Percentiles rank a stretch among this genome's conserved stretches.
Evolutionary conservation across 2,888 invertebrate species (phyloP).

Genomic region (Belgica antarctica): DNA sequence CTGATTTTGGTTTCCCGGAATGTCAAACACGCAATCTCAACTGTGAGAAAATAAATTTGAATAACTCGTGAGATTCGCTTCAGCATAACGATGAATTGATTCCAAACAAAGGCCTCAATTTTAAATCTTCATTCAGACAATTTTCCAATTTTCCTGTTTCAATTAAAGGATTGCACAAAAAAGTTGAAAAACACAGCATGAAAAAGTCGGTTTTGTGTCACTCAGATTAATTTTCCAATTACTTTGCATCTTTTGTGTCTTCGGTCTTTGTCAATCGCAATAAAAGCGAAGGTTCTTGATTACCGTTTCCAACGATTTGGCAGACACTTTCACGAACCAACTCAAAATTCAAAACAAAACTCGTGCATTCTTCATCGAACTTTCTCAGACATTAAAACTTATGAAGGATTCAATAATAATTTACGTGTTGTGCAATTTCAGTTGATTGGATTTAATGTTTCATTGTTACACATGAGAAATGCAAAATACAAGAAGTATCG

Average conservation of each 20-base stretch:
- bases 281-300: neutral
- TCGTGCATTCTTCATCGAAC: neutral
- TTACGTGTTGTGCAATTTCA: slow-evolving; percentile 18
- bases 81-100: slow-evolving; percentile 3
- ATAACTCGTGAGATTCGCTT: slow-evolving; percentile 12
- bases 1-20: slow-evolving; percentile 21
- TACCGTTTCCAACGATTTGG: neutral
- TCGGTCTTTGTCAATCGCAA: neutral
- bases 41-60: slow-evolving; percentile 20
- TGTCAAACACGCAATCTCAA: slow-evolving; percentile 37
- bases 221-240: slow-evolving; percentile 28
- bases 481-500: slow-evolving; percentile 5
- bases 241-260: neutral
- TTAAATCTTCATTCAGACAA: neutral
- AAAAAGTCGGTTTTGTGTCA: neutral
- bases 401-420: slow-evolving; percentile 31
- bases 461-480: neutral
- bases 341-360: neutral
- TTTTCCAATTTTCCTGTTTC: slow-evolving; percentile 35
- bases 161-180: neutral
- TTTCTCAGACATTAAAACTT: slow-evolving; percentile 1
- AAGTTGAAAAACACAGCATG: neutral
- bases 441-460: slow-evolving; percentile 27
- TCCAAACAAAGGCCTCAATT: slow-evolving; percentile 3
- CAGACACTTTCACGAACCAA: neutral